A percentile compares a stretch with the other conserved stretches of the same genome.
Evolutionary conservation across 2,888 invertebrate genomes (phyloP).

Genomic region (Ptychoptera albimana): DNA sequence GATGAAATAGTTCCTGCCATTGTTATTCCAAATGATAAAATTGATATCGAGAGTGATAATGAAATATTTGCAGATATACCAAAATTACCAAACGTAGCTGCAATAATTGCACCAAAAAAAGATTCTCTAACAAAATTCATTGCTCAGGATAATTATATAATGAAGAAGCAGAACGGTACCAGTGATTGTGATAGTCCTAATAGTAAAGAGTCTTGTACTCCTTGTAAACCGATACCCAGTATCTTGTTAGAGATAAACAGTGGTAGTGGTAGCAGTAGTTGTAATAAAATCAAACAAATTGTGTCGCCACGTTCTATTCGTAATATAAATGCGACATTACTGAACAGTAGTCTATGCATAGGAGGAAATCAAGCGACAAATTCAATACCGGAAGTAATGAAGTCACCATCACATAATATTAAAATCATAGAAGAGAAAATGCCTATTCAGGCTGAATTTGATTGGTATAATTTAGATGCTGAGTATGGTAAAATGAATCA

Average conservation of each 20-base stretch:
- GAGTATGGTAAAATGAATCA: slow-evolving; percentile 23
- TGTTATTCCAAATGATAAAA: slow-evolving; percentile 2
- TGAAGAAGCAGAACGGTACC: slow-evolving; percentile 7
- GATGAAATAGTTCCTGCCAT: slow-evolving; percentile 12
- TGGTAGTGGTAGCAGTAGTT: too few species aligned
- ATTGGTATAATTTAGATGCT: slow-evolving; percentile 30
- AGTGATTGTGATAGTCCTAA: background rate
- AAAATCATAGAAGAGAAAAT: slow-evolving; percentile 13
- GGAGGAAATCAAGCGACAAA: background rate
- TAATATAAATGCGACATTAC: too few species aligned
- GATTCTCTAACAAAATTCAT: slow-evolving; percentile 19
- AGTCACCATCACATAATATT: background rate
- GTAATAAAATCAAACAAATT: too few species aligned
- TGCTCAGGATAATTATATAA: slow-evolving; percentile 13
- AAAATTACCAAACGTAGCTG: slow-evolving; percentile 57
- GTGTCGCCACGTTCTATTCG: too few species aligned
- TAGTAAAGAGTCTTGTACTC: too few species aligned
- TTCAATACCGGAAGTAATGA: background rate
- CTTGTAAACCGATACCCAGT: slow-evolving; percentile 20
- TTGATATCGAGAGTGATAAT: slow-evolving; percentile 7
- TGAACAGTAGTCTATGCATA: too few species aligned
- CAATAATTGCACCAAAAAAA: slow-evolving; percentile 51
- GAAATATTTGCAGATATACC: slow-evolving; percentile 43
- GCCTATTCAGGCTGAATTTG: slow-evolving; percentile 28
- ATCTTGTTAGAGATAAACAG: slow-evolving; percentile 19